Percentiles rank a stretch among this genome's conserved stretches.
phyloP scores from a whole-genome alignment of 2,797 vertebrate genomes.

The Dryobates pubescens region DNA sequence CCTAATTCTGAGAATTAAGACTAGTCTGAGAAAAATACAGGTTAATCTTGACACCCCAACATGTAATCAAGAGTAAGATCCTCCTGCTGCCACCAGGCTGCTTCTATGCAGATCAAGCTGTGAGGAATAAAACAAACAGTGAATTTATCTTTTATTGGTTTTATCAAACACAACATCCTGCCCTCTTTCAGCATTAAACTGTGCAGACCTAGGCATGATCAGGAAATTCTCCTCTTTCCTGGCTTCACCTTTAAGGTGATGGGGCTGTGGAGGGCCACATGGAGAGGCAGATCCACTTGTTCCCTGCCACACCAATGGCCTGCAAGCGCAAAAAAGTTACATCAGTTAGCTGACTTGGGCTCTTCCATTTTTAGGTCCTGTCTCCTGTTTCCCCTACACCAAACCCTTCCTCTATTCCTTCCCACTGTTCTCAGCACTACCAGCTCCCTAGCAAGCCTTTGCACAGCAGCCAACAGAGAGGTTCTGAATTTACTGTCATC shows the following conservation, averaged over 20 bases:
- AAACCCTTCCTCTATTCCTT: background rate
- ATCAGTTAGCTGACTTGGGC: accelerated
- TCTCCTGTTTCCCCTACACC: background rate
- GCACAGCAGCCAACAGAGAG: background rate
- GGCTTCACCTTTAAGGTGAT: background rate
- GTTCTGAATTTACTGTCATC: accelerated
- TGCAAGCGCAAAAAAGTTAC: background rate
- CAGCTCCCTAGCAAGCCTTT: background rate
- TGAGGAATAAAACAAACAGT: background rate
- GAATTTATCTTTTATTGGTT: background rate
- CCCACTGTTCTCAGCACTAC: background rate
- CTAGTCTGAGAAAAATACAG: background rate
- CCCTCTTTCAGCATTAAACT: accelerated
- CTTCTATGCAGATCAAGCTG: background rate
- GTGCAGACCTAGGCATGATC: accelerated
- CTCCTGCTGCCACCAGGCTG: background rate
- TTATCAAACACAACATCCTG: background rate
- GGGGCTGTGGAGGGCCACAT: background rate
- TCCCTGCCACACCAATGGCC: background rate
- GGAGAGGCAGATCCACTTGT: background rate
- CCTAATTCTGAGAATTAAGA: background rate
- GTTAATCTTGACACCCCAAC: background rate
- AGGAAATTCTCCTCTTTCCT: background rate
- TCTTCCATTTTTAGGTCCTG: background rate
- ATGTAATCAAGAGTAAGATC: background rate